These are phyloP conservation scores for Eupithecia exiguata DNA, from an alignment of 2,888 invertebrate genomes.

Conservation along the genomic window DNA sequence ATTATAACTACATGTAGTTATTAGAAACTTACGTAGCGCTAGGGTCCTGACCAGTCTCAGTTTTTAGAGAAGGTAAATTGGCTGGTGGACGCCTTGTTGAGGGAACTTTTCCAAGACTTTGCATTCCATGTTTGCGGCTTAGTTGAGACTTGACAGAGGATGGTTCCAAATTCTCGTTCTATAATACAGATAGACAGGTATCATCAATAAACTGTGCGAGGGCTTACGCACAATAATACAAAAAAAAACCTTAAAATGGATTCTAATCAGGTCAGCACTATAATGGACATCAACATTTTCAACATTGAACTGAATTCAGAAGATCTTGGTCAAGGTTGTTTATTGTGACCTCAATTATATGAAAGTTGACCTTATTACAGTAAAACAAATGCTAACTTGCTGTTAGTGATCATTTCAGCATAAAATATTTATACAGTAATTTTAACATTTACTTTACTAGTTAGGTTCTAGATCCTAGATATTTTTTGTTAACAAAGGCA, in stretches of 20 bases:
- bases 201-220: not conserved
- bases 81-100: slow-evolving; percentile 99
- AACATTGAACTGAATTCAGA: slow-evolving; percentile 17
- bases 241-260: too few species aligned
- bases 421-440: not conserved
- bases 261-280: not conserved
- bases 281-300: not conserved
- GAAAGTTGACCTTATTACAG: slow-evolving; percentile 19
- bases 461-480: not conserved
- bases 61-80: slow-evolving; percentile 99
- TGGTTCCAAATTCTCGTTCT: slow-evolving; percentile 95
- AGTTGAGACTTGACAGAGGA: slow-evolving; percentile 94
- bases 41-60: slow-evolving; percentile 88
- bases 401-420: not conserved
- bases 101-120: slow-evolving; percentile 99
- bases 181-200: slow-evolving; percentile 43
- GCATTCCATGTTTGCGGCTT: slow-evolving; percentile 99
- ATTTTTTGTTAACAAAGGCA: not conserved
- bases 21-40: slow-evolving; percentile 72
- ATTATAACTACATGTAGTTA: not conserved
- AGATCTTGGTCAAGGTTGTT: slow-evolving; percentile 32
- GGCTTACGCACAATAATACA: too few species aligned
- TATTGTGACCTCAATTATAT: slow-evolving; percentile 19
- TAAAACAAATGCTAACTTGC: slow-evolving; percentile 17
- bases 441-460: not conserved